Percentiles rank a stretch among this genome's conserved stretches.
Evolutionary conservation across 2,888 invertebrate genomes (phyloP).

Genomic region (Eumacrocentrus americanus): DNA sequence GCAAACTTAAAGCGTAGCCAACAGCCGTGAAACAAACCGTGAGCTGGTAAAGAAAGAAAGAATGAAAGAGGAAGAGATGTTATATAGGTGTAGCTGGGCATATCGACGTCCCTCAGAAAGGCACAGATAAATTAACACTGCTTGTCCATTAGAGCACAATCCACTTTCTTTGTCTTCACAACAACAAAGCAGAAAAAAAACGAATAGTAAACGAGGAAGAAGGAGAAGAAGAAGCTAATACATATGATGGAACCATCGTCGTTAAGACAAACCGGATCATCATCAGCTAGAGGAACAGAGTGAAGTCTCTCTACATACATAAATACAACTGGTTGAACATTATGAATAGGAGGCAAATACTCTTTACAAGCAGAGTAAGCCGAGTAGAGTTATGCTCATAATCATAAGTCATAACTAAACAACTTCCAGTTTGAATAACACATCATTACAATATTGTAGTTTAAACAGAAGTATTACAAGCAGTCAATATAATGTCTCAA

Average conservation of each 20-base stretch:
- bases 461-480: too few relatives aligned
- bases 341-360: background rate
- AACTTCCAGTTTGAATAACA: background rate
- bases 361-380: background rate
- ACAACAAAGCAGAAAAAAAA: background rate
- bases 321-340: background rate
- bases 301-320: too few relatives aligned
- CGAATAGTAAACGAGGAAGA: too few relatives aligned
- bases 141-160: conserved; percentile 4
- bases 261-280: too few relatives aligned
- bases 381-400: too few relatives aligned
- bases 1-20: too few relatives aligned
- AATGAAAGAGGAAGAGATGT: background rate
- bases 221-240: too few relatives aligned
- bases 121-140: conserved; percentile 1
- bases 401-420: background rate
- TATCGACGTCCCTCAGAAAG: background rate
- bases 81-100: background rate
- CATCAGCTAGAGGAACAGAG: too few relatives aligned
- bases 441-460: too few relatives aligned
- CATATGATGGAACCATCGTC: too few relatives aligned
- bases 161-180: background rate
- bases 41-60: too few relatives aligned
- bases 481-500: background rate
- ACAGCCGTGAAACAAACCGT: too few relatives aligned